Evolutionary conservation across 2,113 vertebrate species (phyloP), one percentile per base, ranked within the genome.

Genomic region (Xenopus laevis): DNA sequence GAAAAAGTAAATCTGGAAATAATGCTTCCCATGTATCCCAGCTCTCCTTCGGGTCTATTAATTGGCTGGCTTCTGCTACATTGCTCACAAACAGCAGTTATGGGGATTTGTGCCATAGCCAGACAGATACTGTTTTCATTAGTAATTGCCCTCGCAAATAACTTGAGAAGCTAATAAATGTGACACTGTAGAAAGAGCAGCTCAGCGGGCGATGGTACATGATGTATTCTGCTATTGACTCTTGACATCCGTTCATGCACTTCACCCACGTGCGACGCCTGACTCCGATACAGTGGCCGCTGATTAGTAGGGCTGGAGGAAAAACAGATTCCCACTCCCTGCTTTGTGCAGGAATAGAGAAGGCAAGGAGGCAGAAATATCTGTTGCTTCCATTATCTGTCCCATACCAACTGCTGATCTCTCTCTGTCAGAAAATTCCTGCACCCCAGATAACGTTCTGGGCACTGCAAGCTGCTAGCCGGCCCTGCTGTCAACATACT

Each of bases 371-470:
- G 59, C 30, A 20, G 59, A 64, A 64, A 70, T 64, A 76, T 68
- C 52, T 61, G 40, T 27, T 27, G 57, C 46, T 52, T 63, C 57
- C 58, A 52, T 76, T 76, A 76, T 76, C 74, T 62, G 30, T 15
- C n/a, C n/a, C n/a, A n/a, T n/a, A n/a, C n/a, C n/a, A n/a, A n/a
- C n/a, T n/a, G n/a, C n/a, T n/a, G 23, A 4, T 27, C 67, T 47
- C 18, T 68, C 74, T 70, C 52, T 70, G 74, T 76, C 67, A 70
- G 45, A 76, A 64, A 76, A 76, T 76, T 76, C 74, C 74, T 70
- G 33, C 58, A 33, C 74, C 12, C 45, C 53, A 58, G 71, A 76
- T 76, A 70, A 70, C 17, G 50, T 68, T 62, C 66, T 55, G 67
- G 59, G 59, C 59, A 27, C 59, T 64, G 74, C 67, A 63, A 27